Evolutionary conservation across 2,113 vertebrate species (phyloP), one percentile per base, ranked within the genome.

Genomic region (Hirundichthys speculiger): DNA sequence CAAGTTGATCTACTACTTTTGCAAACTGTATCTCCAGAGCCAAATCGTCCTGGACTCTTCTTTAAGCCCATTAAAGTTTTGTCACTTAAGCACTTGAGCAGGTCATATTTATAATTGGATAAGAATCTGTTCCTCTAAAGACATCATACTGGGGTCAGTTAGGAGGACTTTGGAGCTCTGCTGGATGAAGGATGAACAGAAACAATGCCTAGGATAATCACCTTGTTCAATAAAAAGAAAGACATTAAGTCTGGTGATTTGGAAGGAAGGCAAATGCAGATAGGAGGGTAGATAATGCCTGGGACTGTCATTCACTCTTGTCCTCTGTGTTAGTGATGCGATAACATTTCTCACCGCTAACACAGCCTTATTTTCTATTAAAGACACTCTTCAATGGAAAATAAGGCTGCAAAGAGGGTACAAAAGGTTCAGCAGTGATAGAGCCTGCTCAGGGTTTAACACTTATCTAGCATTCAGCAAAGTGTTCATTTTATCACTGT

Each of bases 401-500:
- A 73, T 71, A 59, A 83, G 43, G 63, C 51, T 15, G 48, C n/a
- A 71, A 49, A 50, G 43, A 57, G 40, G 27, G 18, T 68, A 40
- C 64, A n/a, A 65, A 77, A 73, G 48, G 27, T 11, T 41, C 19
- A 54, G 21, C 24, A 38, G 14, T 42, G 48, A 39, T 10, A n/a
- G 56, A 27, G 22, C 41, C 56, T 80, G 58, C 45, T n/a, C n/a
- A n/a, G n/a, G n/a, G n/a, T n/a, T n/a, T n/a, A n/a, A n/a, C n/a
- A n/a, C n/a, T 85, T 85, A 77, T 86, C 84, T 74, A 60, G 50
- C 74, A 56, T 19, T 65, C 43, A 78, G 58, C 56, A 60, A 69
- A 52, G 63, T 61, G 56, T 53, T 75, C 0, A 5, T 19, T 60
- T n/a, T 0, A 1, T 34, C 11, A 7, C 6, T 34, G 30, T 34